Conservation (phyloP, 2,888 invertebrate species). For the Lamellibrachia columna region DNA sequence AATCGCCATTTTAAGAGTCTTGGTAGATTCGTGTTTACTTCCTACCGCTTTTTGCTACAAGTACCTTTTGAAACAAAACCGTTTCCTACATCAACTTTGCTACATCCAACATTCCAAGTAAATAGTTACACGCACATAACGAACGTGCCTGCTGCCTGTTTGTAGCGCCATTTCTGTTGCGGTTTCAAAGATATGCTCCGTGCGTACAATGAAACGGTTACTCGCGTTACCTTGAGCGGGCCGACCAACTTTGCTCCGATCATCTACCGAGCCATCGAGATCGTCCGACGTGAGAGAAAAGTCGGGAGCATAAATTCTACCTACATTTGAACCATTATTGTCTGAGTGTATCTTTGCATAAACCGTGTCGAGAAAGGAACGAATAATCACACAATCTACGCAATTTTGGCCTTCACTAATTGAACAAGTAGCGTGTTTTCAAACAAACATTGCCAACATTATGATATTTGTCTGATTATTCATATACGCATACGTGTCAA, state of each 20-base stretch:
- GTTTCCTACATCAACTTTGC: background rate
- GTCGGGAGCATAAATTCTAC: conserved; percentile 42
- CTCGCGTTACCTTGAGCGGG: conserved; percentile 66
- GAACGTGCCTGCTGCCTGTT: background rate
- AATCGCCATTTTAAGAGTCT: background rate
- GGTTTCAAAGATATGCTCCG: conserved; percentile 66
- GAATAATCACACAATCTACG: no score
- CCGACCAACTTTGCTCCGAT: conserved; percentile 70
- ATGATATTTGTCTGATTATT: no score
- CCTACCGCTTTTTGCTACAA: background rate
- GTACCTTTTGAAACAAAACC: background rate
- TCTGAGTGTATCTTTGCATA: background rate
- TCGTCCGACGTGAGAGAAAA: conserved; percentile 63
- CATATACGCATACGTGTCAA: no score
- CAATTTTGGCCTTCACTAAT: no score
- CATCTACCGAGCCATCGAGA: conserved; percentile 67
- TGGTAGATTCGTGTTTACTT: background rate
- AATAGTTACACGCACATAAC: background rate
- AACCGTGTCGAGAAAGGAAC: no score
- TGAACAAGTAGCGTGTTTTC: no score
- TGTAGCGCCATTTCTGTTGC: conserved; percentile 47
- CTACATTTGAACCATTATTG: background rate
- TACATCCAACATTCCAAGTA: background rate
- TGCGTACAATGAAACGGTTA: conserved; percentile 66
- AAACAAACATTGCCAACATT: no score